These are phyloP conservation scores for Sandelia bainsii DNA, from an alignment of 2,797 vertebrate genomes.

Conservation along the genomic window DNA sequence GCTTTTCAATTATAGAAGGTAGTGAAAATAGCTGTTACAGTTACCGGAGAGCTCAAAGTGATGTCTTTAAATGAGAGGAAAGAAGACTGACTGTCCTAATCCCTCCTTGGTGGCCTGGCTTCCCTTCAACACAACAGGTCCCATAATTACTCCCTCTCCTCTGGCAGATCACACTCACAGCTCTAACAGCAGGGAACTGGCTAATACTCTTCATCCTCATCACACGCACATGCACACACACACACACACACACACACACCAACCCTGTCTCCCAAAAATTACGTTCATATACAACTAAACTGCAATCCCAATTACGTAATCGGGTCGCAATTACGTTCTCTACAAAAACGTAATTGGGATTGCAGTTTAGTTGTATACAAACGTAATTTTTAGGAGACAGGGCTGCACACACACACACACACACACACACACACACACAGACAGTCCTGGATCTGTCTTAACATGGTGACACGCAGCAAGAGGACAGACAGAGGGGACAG, in stretches of 20 bases:
- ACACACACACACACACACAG: conserved; percentile 30
- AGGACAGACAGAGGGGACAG: conserved; percentile 70
- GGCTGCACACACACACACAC: conserved; percentile 38
- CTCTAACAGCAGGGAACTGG: conserved; percentile 92
- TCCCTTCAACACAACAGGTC: conserved; percentile 92
- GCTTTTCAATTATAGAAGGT: background rate
- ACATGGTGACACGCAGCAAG: conserved; percentile 71
- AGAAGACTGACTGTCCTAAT: conserved; percentile 86
- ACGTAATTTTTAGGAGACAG: too few species aligned
- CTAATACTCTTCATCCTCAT: conserved; percentile 87
- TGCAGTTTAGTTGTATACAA: too few species aligned
- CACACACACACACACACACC: conserved; percentile 28
- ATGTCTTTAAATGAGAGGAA: conserved; percentile 12
- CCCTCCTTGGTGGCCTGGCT: conserved; percentile 93
- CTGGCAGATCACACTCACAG: conserved; percentile 88
- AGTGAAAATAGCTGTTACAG: background rate
- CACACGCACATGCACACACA: conserved; percentile 41
- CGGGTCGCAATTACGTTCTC: too few species aligned
- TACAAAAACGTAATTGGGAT: too few species aligned
- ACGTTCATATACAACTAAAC: too few species aligned
- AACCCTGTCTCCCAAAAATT: too few species aligned
- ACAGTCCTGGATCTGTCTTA: conserved; percentile 69
- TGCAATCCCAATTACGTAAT: too few species aligned
- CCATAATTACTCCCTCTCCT: conserved; percentile 93
- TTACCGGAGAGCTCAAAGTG: background rate